Base-by-base conservation (phyloP, 1,140 invertebrate species). In the Drosophila mayri region DNA sequence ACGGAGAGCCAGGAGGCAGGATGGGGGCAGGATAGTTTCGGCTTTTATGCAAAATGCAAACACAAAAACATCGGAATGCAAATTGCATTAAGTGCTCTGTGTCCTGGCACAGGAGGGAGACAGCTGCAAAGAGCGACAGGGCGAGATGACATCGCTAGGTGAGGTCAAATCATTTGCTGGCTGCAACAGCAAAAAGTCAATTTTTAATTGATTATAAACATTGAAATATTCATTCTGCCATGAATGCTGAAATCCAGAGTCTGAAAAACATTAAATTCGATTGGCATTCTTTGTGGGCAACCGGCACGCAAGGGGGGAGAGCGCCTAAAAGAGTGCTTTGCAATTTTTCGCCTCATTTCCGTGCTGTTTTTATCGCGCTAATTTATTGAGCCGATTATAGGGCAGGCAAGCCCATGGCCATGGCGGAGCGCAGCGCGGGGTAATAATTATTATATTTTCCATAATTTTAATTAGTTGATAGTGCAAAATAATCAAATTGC, bases 51-150 rank as follows among this genome's bases (percentile, higher is more conserved):
- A 71, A 58, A 63, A 62, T 61, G 59, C 65, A 70, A 72, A 60
- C 71, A 68, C 40, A 64, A 61, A 52, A 76, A 67, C 61, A 83
- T 57, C 50, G 70, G 59, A 75, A 90, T 88, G 85, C 66, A 88
- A 88, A 90, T 84, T 85, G 80, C 75, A 81, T 81, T 78, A 88
- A 75, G 77, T 83, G 76, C 70, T 70, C 38, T 65, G 32, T 71
- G 57, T 59, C 43, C 47, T 54, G 43, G 16, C 40, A 38, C 18
- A 20, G 28, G 37, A 37, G 32, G 32, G 66, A 61, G 72, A 38
- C 40, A 20, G 41, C 12, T 16, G 30, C 22, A 22, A 6, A 22
- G 30, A n/a, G 28, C 12, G 22, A 35, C 11, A 55, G 25, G 44
- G 50, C 12, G 30, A 25, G 22, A 22, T 12, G 57, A 52, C 28